A percentile compares a stretch with the other conserved stretches of the same genome.
Conservation (phyloP, 2,888 invertebrate species). For the Lasioglossum morio region DNA sequence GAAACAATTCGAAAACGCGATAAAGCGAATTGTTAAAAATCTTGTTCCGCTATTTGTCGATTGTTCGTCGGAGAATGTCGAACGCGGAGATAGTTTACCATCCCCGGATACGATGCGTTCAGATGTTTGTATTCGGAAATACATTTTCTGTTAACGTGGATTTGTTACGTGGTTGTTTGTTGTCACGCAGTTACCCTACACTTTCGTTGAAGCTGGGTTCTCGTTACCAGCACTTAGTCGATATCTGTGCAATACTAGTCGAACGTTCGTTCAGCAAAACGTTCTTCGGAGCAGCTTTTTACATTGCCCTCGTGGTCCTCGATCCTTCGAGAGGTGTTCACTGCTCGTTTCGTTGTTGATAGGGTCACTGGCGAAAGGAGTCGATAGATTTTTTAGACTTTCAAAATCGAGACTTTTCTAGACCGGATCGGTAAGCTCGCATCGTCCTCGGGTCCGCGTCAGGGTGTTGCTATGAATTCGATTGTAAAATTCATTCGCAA, state of each 20-base stretch:
- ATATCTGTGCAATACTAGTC: conserved; percentile 57
- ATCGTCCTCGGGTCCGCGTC: not conserved
- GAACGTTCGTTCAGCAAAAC: conserved; percentile 17
- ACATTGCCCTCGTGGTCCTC: conserved; percentile 2
- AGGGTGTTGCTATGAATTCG: not conserved
- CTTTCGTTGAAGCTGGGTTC: conserved; percentile 4
- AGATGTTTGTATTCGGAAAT: not conserved
- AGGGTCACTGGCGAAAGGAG: not conserved
- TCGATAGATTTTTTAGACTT: conserved; percentile 21
- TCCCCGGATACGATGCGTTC: not conserved
- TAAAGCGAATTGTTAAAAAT: not conserved
- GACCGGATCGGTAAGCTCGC: not conserved
- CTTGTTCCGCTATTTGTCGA: not conserved
- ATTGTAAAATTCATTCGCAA: not conserved
- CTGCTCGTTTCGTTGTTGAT: conserved; percentile 22
- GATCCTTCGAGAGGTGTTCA: conserved; percentile 16
- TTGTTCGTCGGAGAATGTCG: not conserved
- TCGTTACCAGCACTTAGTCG: conserved; percentile 23
- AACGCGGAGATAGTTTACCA: not conserved
- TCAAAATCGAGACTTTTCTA: not conserved
- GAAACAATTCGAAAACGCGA: not conserved
- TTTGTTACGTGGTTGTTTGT: not conserved
- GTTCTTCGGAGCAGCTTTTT: conserved; percentile 17
- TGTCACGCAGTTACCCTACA: not conserved
- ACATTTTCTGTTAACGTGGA: not conserved